phyloP scores from a whole-genome alignment of 2,113 vertebrate species.

The Ptychochromis oligacanthus region DNA sequence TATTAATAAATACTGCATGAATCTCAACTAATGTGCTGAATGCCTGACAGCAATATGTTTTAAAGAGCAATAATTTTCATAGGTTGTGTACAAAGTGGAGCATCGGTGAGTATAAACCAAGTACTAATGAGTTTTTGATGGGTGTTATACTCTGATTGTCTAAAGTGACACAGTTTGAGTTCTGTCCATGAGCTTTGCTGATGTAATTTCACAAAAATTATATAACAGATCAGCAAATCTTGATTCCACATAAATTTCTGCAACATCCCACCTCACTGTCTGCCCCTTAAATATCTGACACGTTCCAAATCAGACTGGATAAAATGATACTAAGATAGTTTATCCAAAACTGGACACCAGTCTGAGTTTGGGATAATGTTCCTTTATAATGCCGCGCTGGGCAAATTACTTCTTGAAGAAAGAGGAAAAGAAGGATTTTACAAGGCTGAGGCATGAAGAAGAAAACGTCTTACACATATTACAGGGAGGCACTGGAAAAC shows the following conservation, averaged over 20 bases:
- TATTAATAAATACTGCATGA: not conserved
- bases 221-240: too few species aligned
- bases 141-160: not conserved
- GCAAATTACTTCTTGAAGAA: conserved; percentile 44
- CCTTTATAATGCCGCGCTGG: conserved; percentile 33
- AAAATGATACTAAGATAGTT: not conserved
- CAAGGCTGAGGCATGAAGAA: conserved; percentile 55
- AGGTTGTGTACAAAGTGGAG: not conserved
- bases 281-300: not conserved
- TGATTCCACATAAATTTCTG: not conserved
- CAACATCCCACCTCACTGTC: too few species aligned
- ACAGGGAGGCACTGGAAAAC: conserved; percentile 75
- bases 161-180: conserved; percentile 3
- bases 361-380: conserved; percentile 9
- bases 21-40: not conserved
- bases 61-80: not conserved
- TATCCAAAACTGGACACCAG: conserved; percentile 33
- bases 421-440: conserved; percentile 65
- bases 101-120: not conserved
- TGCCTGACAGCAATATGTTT: not conserved
- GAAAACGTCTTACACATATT: conserved; percentile 71
- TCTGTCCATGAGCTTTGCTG: not conserved
- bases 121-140: conserved; percentile 10
- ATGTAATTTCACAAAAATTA: too few species aligned
- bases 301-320: not conserved